Evolutionary conservation across 1,140 invertebrate genomes (phyloP).

Genomic region (Diabrotica virgifera): DNA sequence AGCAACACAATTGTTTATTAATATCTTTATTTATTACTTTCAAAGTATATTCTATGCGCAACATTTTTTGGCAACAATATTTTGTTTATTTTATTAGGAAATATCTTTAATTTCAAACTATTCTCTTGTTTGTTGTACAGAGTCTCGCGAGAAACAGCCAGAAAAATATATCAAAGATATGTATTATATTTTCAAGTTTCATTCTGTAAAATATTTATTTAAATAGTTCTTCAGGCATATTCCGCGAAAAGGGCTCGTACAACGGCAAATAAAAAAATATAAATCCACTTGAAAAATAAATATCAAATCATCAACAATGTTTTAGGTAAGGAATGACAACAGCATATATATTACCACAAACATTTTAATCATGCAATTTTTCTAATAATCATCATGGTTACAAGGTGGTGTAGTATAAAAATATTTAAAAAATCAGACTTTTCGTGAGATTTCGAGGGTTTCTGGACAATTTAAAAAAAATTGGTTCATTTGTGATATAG

Average conservation of each 20-base stretch:
- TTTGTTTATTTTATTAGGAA: no score
- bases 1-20: no score
- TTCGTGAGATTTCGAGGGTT: constrained; percentile 30
- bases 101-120: no score
- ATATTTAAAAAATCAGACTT: constrained; percentile 22
- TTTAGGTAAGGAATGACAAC: constrained; percentile 35
- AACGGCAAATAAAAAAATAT: constrained; percentile 24
- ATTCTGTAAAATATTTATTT: no score
- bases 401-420: constrained; percentile 20
- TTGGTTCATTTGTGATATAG: constrained; percentile 25
- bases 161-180: no score
- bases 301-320: constrained; percentile 24
- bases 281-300: constrained; percentile 21
- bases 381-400: constrained; percentile 31
- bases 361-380: constrained; percentile 25
- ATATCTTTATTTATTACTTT: no score
- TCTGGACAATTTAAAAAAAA: neutral
- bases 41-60: no score
- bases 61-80: no score
- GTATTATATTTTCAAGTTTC: no score
- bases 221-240: no score
- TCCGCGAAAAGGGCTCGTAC: neutral
- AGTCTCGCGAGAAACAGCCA: no score
- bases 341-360: constrained; percentile 25
- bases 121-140: no score